These are phyloP conservation scores for Pangasius djambal DNA, from an alignment of 2,797 vertebrate species.

Conservation along the genomic window DNA sequence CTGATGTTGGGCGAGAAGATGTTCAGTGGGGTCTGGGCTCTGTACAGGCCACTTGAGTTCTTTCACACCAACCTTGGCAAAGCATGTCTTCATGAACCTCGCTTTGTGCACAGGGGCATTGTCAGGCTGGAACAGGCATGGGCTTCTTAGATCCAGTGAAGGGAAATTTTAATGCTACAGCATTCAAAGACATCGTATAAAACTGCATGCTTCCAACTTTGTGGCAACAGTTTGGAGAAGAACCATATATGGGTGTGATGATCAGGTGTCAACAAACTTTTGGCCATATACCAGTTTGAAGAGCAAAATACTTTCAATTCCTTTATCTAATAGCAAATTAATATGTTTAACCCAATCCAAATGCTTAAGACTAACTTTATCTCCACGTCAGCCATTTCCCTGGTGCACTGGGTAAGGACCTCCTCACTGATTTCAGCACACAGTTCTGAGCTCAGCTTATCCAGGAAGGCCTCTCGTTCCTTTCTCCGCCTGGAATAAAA, in stretches of 20 bases:
- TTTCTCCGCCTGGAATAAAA: conserved; percentile 75
- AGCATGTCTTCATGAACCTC: background rate
- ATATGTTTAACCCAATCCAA: background rate
- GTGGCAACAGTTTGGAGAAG: background rate
- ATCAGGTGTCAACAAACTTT: background rate
- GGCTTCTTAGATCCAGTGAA: background rate
- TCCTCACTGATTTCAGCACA: conserved; percentile 78
- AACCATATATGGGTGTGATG: background rate
- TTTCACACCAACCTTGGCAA: background rate
- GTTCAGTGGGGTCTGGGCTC: background rate
- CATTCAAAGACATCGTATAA: background rate
- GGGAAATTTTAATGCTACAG: background rate
- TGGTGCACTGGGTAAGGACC: conserved; percentile 76
- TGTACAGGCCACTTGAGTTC: background rate
- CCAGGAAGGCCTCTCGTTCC: conserved; percentile 81
- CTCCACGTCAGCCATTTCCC: conserved; percentile 73
- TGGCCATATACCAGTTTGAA: background rate
- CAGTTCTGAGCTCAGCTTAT: conserved; percentile 77
- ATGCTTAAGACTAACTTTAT: conserved; percentile 75
- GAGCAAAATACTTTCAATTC: background rate
- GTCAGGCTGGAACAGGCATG: background rate
- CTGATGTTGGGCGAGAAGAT: background rate
- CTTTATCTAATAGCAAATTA: background rate
- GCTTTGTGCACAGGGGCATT: background rate
- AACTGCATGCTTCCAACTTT: background rate